These are phyloP conservation scores for Eclectus roratus DNA, from an alignment of 2,113 vertebrate species.

Conservation along the genomic window DNA sequence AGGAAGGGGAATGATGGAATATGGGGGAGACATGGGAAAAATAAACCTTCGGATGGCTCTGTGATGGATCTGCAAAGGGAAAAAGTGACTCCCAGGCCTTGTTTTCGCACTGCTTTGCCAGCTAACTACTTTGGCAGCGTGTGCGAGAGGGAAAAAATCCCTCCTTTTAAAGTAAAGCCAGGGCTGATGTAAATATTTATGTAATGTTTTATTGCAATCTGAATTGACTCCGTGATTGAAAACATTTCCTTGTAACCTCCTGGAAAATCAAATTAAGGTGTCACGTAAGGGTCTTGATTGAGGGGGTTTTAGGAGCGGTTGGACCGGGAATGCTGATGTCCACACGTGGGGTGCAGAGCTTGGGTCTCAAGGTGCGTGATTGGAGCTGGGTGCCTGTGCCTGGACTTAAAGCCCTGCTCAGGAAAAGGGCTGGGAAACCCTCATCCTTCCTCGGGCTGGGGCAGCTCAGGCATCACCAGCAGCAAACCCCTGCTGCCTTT, in stretches of 20 bases:
- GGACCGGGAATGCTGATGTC: neutral
- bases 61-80: neutral
- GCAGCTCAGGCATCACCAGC: neutral
- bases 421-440: neutral
- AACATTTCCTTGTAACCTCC: slow-evolving; percentile 70
- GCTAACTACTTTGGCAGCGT: neutral
- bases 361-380: fast-evolving
- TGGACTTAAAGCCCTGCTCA: neutral
- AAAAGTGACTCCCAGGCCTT: neutral
- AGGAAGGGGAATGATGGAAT: slow-evolving; percentile 56
- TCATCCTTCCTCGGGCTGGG: neutral
- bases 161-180: slow-evolving; percentile 65
- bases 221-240: slow-evolving; percentile 59
- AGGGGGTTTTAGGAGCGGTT: neutral
- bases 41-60: slow-evolving; percentile 47
- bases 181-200: slow-evolving; percentile 74
- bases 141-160: neutral
- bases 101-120: neutral
- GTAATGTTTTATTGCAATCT: slow-evolving; percentile 72
- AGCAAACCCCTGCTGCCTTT: neutral
- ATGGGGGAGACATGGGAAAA: slow-evolving; percentile 66
- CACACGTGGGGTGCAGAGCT: fast-evolving
- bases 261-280: slow-evolving; percentile 76
- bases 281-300: slow-evolving; percentile 14
- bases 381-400: fast-evolving